phyloP scores from a whole-genome alignment of 2,888 invertebrate species.

The Ormyrus rosae region DNA sequence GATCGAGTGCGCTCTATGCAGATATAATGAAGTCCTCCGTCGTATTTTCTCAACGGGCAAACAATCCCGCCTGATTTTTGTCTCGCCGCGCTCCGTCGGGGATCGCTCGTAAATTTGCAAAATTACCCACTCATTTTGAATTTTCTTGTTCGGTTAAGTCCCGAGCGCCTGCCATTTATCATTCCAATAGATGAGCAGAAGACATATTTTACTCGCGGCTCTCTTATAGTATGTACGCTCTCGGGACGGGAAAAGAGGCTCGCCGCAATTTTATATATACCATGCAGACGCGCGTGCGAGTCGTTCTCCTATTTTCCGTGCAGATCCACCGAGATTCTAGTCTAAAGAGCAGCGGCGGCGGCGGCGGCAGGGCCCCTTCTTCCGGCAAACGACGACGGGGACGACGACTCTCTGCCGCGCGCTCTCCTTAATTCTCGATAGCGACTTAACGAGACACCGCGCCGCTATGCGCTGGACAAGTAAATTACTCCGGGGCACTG shows the following conservation, averaged over 20 bases:
- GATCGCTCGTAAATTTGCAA: constrained; percentile 50
- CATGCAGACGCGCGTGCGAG: background rate
- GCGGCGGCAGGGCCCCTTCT: constrained; percentile 1
- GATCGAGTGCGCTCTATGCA: constrained; percentile 22
- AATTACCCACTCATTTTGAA: constrained; percentile 47
- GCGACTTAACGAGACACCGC: constrained; percentile 71
- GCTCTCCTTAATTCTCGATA: constrained; percentile 72
- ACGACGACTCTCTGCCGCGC: background rate
- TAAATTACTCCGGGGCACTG: constrained; percentile 70
- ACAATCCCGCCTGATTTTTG: constrained; percentile 34
- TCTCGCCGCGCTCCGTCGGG: background rate
- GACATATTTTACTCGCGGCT: constrained; percentile 44
- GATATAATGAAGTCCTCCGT: constrained; percentile 47
- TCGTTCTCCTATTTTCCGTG: background rate
- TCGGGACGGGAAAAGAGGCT: background rate
- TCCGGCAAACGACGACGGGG: constrained; percentile 21
- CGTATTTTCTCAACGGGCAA: constrained; percentile 36
- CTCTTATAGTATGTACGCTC: background rate
- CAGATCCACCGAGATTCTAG: constrained; percentile 19
- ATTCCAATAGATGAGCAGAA: constrained; percentile 48
- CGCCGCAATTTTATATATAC: too few relatives aligned
- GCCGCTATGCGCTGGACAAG: constrained; percentile 70
- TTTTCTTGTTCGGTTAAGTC: constrained; percentile 42
- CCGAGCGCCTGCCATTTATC: constrained; percentile 38
- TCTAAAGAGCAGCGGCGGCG: background rate